Base-by-base conservation (phyloP, 53 echinoderm and acorn worm genomes). In the Zoroaster sp. region DNA sequence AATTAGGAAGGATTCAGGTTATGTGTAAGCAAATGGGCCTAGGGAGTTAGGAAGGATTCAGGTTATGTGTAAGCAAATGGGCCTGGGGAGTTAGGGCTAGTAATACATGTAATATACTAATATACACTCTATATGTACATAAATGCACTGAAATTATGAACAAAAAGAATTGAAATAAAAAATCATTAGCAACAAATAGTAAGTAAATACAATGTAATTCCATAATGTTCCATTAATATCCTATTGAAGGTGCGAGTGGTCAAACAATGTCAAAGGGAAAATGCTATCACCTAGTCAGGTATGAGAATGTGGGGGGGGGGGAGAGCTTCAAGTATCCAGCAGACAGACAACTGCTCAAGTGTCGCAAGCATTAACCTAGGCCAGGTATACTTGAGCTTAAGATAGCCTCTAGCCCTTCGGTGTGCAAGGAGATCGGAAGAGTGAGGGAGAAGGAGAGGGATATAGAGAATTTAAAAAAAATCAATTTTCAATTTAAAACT, bases 401-500 rank as follows among this genome's bases (percentile, higher is more conserved):
- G n/a, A 17, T 36, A 36, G 70, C 63, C 63, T 59, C 63, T 11
- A 25, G 63, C 63, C 63, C 10, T 59, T 59, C 28, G 36, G 34
- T 34, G 69, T 34, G 5, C 20, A 23, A 35, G 70, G 74, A 18
- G 40, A 40, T 40, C 39, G 8, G 40, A 5, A 14, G 20, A 74
- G 41, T 39, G 40, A 71, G 20, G n/a, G 23, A 45, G 40, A 45
- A 46, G 12, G 69, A 40, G 63, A 7, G 43, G 9, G 44, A 21
- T 10, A 11, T n/a, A 79, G 63, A 37, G 36, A 59, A 33, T 4
- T 33, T 3, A 13, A 45, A 78, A 38, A 83, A 85, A 85, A 85
- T 85, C 85, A 85, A 85, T 85, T 85, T 85, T 49, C 85, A 85
- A 85, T 85, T 85, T 85, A 85, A 70, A 85, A 85, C 71, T 70